Conservation (phyloP, 2,113 vertebrate species). For the Tragulus kanchil region DNA sequence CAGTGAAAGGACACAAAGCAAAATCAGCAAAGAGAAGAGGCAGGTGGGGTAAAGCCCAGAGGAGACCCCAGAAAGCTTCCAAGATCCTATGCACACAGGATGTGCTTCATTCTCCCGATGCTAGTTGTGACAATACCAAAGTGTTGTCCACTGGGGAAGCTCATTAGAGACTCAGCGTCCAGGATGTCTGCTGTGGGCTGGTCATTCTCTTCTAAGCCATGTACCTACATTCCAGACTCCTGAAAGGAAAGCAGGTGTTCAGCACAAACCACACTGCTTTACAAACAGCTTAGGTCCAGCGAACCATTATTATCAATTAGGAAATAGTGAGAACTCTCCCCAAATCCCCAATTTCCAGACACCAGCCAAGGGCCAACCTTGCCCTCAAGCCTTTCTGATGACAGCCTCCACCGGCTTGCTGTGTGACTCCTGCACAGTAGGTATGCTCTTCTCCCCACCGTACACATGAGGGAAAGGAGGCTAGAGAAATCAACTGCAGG, state of each 20-base stretch:
- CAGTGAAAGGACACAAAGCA: neutral
- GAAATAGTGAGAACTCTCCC: neutral
- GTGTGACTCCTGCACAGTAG: neutral
- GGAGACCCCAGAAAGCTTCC: neutral
- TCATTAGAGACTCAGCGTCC: neutral
- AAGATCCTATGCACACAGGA: neutral
- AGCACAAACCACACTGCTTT: neutral
- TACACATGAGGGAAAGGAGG: neutral
- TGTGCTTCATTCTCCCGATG: neutral
- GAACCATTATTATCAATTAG: neutral
- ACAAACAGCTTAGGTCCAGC: neutral
- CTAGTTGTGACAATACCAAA: neutral
- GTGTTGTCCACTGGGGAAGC: too few relatives aligned
- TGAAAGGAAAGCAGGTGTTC: neutral
- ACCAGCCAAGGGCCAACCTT: neutral
- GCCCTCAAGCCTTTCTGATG: neutral
- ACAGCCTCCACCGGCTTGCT: neutral
- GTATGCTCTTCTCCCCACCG: neutral
- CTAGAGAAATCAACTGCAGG: neutral
- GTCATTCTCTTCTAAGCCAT: neutral
- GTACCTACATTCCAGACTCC: neutral
- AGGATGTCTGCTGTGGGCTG: neutral
- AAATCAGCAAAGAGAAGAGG: conserved; percentile 18
- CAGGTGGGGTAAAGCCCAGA: neutral
- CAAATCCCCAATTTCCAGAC: neutral